phyloP scores from a whole-genome alignment of 2,113 vertebrate genomes.

The Proteles cristata region DNA sequence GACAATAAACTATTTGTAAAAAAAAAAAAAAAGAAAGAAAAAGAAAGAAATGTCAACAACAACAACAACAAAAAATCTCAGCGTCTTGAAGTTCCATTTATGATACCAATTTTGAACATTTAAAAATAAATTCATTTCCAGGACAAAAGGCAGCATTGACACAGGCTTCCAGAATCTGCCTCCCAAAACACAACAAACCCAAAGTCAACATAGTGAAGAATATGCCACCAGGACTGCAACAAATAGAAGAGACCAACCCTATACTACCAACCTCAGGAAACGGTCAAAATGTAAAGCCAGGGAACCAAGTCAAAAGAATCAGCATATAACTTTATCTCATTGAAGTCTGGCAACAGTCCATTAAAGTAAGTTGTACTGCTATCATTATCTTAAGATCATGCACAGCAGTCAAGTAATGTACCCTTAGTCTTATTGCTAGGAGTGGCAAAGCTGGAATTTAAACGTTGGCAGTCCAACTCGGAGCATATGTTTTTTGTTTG shows the following conservation, averaged over 20 bases:
- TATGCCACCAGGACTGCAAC: neutral
- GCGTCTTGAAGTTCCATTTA: neutral
- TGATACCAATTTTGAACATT: neutral
- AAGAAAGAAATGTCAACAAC: too few species aligned
- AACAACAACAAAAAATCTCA: too few species aligned
- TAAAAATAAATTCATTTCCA: slow-evolving; percentile 30
- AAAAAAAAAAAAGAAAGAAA: too few species aligned
- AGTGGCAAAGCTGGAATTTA: neutral
- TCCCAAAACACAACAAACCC: neutral
- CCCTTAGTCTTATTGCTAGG: neutral
- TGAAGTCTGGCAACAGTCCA: neutral
- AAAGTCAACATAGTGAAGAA: neutral
- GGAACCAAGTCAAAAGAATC: neutral
- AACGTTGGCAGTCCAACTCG: neutral
- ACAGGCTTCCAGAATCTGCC: neutral
- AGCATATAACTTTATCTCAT: neutral
- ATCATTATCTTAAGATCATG: neutral
- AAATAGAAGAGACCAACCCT: neutral
- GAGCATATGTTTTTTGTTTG: neutral
- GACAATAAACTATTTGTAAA: too few species aligned
- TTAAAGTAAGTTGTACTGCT: neutral
- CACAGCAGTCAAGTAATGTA: neutral
- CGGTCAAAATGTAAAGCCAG: neutral
- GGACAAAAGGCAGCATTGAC: neutral
- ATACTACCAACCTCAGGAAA: neutral